A percentile compares a stretch with the other conserved stretches of the same genome.
phyloP scores from a whole-genome alignment of 2,888 invertebrate species.

The Pandemis heparana region DNA sequence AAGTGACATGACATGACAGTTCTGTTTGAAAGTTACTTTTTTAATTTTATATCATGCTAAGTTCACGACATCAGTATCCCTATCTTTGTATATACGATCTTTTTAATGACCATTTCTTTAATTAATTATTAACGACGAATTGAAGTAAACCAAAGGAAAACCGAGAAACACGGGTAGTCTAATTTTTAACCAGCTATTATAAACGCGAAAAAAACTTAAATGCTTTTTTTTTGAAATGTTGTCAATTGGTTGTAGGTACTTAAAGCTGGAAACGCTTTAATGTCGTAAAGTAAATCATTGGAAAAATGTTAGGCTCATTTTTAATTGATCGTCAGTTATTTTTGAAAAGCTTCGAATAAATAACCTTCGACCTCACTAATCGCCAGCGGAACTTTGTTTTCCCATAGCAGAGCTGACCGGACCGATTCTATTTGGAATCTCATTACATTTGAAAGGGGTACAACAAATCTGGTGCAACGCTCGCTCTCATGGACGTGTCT shows the following conservation, averaged over 20 bases:
- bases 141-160: too few relatives aligned
- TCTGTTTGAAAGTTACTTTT: too few relatives aligned
- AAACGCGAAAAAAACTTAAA: too few relatives aligned
- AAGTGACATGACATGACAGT: too few relatives aligned
- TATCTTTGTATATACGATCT: too few relatives aligned
- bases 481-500: conserved; percentile 84
- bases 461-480: conserved; percentile 82
- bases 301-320: background rate
- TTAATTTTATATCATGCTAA: too few relatives aligned
- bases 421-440: conserved; percentile 82
- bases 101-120: too few relatives aligned
- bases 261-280: conserved; percentile 3
- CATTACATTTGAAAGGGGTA: conserved; percentile 82
- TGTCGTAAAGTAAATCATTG: conserved; percentile 4
- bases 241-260: conserved; percentile 5
- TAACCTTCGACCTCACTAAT: conserved; percentile 69
- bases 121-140: too few relatives aligned
- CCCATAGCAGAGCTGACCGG: conserved; percentile 72
- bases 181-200: too few relatives aligned
- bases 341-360: background rate
- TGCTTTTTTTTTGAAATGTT: too few relatives aligned
- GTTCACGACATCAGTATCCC: too few relatives aligned
- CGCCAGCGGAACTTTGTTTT: conserved; percentile 74
- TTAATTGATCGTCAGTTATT: background rate
- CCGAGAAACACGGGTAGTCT: too few relatives aligned